Percentiles rank a stretch among this genome's conserved stretches.
Evolutionary conservation across 2,888 invertebrate species (phyloP).

Genomic region (Drosophila neutralis): DNA sequence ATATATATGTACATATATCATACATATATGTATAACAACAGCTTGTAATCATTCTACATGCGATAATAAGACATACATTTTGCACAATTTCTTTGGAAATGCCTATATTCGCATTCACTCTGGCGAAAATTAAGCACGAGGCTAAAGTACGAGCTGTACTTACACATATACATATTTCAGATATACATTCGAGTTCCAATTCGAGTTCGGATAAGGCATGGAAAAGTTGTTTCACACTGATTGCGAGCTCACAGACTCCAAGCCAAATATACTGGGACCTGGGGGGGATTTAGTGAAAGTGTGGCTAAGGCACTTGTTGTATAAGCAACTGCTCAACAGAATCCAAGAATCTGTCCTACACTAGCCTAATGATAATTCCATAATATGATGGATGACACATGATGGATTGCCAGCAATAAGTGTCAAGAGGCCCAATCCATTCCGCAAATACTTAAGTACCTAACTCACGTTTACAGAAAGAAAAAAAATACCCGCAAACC

Average conservation of each 20-base stretch:
- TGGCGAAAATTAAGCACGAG: conserved; percentile 52
- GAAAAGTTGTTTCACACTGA: conserved; percentile 23
- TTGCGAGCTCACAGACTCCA: conserved; percentile 25
- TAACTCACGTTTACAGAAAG: conserved; percentile 48
- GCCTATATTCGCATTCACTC: conserved; percentile 4
- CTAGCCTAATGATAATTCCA: conserved; percentile 17
- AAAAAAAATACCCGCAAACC: conserved; percentile 2
- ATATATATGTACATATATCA: neutral
- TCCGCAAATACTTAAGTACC: conserved; percentile 32
- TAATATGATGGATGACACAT: conserved; percentile 17
- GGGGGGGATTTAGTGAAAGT: neutral
- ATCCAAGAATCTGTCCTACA: conserved; percentile 14
- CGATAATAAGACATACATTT: conserved; percentile 18
- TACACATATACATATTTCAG: conserved; percentile 6
- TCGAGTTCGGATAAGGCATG: conserved; percentile 39
- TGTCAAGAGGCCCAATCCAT: conserved; percentile 40
- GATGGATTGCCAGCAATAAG: conserved; percentile 30
- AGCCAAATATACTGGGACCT: conserved; percentile 18
- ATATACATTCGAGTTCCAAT: conserved; percentile 46
- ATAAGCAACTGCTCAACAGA: conserved; percentile 18
- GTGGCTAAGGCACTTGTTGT: neutral
- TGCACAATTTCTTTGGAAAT: conserved; percentile 21
- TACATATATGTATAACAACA: neutral
- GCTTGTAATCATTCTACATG: conserved; percentile 4
- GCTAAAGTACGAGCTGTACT: conserved; percentile 31